Base-by-base conservation (phyloP, 2,113 vertebrate species). In the Phodopus roborovskii region DNA sequence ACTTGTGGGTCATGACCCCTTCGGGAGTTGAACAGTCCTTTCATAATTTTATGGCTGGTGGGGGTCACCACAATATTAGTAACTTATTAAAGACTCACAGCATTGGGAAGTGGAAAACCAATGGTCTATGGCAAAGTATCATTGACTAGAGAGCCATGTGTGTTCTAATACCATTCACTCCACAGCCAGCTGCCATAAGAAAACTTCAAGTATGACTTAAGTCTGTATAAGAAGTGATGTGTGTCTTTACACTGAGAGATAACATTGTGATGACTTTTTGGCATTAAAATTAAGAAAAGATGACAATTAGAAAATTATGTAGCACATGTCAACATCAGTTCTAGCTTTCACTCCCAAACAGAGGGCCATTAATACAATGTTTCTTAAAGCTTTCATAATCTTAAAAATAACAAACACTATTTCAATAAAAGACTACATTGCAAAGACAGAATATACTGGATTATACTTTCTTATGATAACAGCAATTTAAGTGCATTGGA, bases 251-350 rank as follows among this genome's bases (percentile, higher is more conserved):
- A 60, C 4, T 17, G 94, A 86, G 11, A 85, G 28, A 68, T 42
- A 88, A 73, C 26, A 97, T 89, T 96, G 79, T 94, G 50, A 60
- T 94, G n/a, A 82, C 1, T 74, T 91, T 19, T 93, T 88, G 73
- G 16, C 24, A 77, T 92, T 9, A 26, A 94, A 20, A 2, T 0
- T 70, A 62, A 58, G 53, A 81, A 78, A 92, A 82, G 79, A 89
- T 64, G 42, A 64, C 64, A 68, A n/a, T 88, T 86, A 83, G 53
- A 62, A 78, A 79, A n/a, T 66, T 83, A 86, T 66, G 62, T 77
- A 91, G 77, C 33, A 93, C 85, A 71, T 95, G 79, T 62, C 33
- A 91, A 83, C 24, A 83, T 58, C 45, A 86, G 42, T 62, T 64
- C 15, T 28, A 97, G 17, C 60, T 71, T 62, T 45, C 8, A 20